Base-by-base conservation (phyloP, 2,797 vertebrate genomes). In the Brachyalestes nurse region DNA sequence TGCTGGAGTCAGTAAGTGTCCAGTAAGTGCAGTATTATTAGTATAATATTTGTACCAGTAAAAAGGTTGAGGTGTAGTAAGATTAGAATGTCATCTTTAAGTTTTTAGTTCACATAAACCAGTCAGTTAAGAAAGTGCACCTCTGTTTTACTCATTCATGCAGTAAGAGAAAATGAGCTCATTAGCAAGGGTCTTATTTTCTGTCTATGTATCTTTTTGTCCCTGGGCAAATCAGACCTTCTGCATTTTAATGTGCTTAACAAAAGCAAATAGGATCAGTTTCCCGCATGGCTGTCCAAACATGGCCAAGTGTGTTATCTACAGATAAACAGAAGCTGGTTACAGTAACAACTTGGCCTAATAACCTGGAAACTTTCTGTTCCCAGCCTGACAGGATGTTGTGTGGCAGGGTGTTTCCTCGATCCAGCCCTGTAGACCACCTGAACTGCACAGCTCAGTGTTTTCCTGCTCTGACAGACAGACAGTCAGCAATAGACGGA, bases 241-340 rank as follows among this genome's bases (percentile, higher is more conserved):
- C 10, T 62, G 60, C 60, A 62, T 62, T 62, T 61, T 25, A 61
- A 28, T 16, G 60, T 34, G 13, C 5, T 16, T 17, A 34, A 6
- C 60, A 14, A 62, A 62, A 62, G 19, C 25, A 62, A 62, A 62
- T 25, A 62, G 60, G 60, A 62, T 62, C 60, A 16, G 25, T 62
- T 34, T 62, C 60, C 60, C 16, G 60, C 25, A 14, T 3, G 14
- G 60, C 25, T 34, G 60, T 62, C 10, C 6, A 62, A 28, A 28
- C 60, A 16, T 34, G 25, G 13, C 25, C 60, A 62, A 61, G 58
- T 61, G 58, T 61, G 57, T 60, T 21, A 23, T 60, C 58, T 13
- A 61, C 21, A 61, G 58, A 61, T 61, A 61, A 61, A 61, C 58
- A 61, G 23, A 62, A 62, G 60, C 60, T 34, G 60, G 60, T 62